Evolutionary conservation across 2,888 invertebrate species (phyloP).

Genomic region (Trichopoda pennipes): DNA sequence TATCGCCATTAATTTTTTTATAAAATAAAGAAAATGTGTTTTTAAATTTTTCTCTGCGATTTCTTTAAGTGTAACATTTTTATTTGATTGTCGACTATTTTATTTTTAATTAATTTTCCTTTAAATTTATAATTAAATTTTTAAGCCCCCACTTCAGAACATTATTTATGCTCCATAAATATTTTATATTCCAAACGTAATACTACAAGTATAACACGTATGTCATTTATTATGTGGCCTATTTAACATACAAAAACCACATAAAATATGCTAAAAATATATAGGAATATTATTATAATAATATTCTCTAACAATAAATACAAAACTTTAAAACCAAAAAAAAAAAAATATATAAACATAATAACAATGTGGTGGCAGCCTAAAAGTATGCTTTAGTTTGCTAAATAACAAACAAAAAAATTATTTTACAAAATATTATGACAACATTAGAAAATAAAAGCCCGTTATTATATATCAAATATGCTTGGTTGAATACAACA

Average conservation of each 20-base stretch:
- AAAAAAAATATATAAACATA: too few relatives aligned
- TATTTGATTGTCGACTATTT: too few relatives aligned
- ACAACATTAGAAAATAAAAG: neutral
- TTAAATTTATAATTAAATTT: too few relatives aligned
- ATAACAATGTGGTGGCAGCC: slow-evolving; percentile 34
- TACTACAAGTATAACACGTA: too few relatives aligned
- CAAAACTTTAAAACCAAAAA: slow-evolving; percentile 9
- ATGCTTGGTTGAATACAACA: slow-evolving; percentile 28
- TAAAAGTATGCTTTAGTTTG: slow-evolving; percentile 47
- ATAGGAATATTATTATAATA: slow-evolving; percentile 31
- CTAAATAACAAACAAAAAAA: slow-evolving; percentile 26
- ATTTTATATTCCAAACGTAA: neutral
- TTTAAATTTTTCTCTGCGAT: too few relatives aligned
- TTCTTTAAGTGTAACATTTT: too few relatives aligned
- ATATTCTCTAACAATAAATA: slow-evolving; percentile 34
- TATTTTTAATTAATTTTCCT: too few relatives aligned
- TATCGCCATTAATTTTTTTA: too few relatives aligned
- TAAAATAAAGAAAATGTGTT: too few relatives aligned
- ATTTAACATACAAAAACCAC: slow-evolving; percentile 40
- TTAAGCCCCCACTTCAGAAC: too few relatives aligned
- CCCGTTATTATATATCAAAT: slow-evolving; percentile 22
- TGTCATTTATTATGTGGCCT: neutral
- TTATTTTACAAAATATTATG: neutral
- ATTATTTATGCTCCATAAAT: neutral
- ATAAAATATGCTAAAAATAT: slow-evolving; percentile 14